Evolutionary conservation across 2,888 invertebrate species (phyloP).

Genomic region (Drosophila nr. fundita): DNA sequence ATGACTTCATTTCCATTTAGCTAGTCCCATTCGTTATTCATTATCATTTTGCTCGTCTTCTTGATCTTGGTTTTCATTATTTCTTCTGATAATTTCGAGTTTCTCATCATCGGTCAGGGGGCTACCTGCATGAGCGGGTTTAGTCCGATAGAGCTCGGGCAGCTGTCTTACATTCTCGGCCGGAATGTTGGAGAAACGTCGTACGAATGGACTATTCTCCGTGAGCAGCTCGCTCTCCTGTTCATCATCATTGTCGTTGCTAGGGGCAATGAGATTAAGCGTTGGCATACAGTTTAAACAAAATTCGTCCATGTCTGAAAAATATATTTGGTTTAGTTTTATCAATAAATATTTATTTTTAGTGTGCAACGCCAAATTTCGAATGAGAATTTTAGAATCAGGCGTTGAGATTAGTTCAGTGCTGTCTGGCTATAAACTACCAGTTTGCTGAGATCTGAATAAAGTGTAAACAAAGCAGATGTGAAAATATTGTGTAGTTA

Average conservation of each 20-base stretch:
- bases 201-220: slow-evolving; percentile 1
- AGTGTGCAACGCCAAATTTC: slow-evolving; percentile 47
- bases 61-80: slow-evolving; percentile 5
- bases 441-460: background rate
- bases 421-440: background rate
- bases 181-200: slow-evolving; percentile 16
- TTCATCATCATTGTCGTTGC: slow-evolving; percentile 19
- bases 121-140: slow-evolving; percentile 21
- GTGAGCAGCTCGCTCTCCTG: slow-evolving; percentile 10
- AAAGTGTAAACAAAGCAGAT: background rate
- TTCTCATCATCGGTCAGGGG: slow-evolving; percentile 59
- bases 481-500: background rate
- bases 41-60: slow-evolving; percentile 4
- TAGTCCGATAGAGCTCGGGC: slow-evolving; percentile 16
- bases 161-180: slow-evolving; percentile 26
- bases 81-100: slow-evolving; percentile 32
- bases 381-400: slow-evolving; percentile 18
- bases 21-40: background rate
- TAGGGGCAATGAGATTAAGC: slow-evolving; percentile 8
- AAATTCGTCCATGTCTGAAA: slow-evolving; percentile 41
- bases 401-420: background rate
- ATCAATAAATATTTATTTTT: background rate
- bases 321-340: background rate
- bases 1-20: background rate
- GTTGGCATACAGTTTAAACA: slow-evolving; percentile 37